phyloP scores from a whole-genome alignment of 2,888 invertebrate species.

The Eupithecia dodoneata region DNA sequence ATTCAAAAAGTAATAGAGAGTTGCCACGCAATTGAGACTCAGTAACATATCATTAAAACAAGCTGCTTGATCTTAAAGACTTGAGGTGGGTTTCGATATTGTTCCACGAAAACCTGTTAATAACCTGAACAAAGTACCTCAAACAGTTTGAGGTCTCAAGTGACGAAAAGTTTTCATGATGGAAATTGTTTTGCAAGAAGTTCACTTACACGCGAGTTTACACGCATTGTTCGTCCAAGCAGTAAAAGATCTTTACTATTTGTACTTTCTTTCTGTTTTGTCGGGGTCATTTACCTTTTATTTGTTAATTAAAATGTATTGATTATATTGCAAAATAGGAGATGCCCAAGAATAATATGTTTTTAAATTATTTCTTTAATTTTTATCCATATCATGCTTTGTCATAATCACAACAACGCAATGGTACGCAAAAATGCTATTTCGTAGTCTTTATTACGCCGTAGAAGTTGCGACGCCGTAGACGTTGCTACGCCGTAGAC shows the following conservation, averaged over 20 bases:
- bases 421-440: no score
- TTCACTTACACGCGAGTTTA: background rate
- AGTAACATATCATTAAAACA: background rate
- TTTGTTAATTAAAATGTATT: no score
- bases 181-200: conserved; percentile 12
- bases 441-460: no score
- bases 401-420: no score
- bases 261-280: background rate
- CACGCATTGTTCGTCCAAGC: background rate
- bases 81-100: background rate
- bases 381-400: background rate
- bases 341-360: background rate
- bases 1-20: background rate
- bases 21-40: background rate
- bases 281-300: background rate
- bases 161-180: conserved; percentile 6
- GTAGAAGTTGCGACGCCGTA: background rate
- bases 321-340: background rate
- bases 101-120: background rate
- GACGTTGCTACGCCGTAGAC: no score
- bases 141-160: background rate
- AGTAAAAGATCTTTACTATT: background rate
- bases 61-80: background rate
- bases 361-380: background rate
- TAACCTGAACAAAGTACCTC: background rate